These are phyloP conservation scores for Drosophila pectinifera DNA, from an alignment of 1,140 invertebrate genomes.

Conservation along the genomic window DNA sequence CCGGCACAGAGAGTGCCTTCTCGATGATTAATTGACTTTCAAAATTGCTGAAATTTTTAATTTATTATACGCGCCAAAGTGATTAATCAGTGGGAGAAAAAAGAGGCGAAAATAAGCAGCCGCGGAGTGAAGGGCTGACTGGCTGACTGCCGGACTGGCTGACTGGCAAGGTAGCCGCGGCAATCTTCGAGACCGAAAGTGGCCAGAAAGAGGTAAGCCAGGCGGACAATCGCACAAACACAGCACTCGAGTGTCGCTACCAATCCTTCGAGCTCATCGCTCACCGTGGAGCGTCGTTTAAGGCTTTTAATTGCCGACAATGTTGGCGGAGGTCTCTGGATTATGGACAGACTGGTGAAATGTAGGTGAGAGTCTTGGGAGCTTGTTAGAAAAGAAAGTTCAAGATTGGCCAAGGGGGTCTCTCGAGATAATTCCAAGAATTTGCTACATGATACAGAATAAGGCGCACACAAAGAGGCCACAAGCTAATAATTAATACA, in stretches of 20 bases:
- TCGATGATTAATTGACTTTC: slow-evolving; percentile 84
- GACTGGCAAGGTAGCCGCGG: slow-evolving; percentile 22
- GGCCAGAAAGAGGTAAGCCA: slow-evolving; percentile 10
- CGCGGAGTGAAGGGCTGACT: slow-evolving; percentile 44
- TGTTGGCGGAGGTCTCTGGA: not conserved
- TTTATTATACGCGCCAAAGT: slow-evolving; percentile 84
- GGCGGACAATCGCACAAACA: slow-evolving; percentile 8
- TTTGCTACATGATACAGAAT: no score
- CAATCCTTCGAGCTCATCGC: slow-evolving; percentile 50
- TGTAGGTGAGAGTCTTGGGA: slow-evolving; percentile 19
- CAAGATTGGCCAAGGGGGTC: not conserved
- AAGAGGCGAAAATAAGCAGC: slow-evolving; percentile 38
- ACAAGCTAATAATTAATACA: not conserved
- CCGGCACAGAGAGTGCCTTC: slow-evolving; percentile 57
- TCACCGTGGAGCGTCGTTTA: slow-evolving; percentile 25
- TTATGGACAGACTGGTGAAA: slow-evolving; percentile 12
- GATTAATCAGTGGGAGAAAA: slow-evolving; percentile 81
- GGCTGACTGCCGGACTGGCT: not conserved
- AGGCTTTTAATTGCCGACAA: slow-evolving; percentile 46
- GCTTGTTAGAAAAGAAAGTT: slow-evolving; percentile 9
- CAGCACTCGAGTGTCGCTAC: slow-evolving; percentile 45
- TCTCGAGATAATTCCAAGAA: not conserved
- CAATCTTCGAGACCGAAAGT: slow-evolving; percentile 56
- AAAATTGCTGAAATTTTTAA: slow-evolving; percentile 85
- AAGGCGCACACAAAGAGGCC: not conserved